phyloP scores from a whole-genome alignment of 2,888 invertebrate species.

The Ferrisia virgata region DNA sequence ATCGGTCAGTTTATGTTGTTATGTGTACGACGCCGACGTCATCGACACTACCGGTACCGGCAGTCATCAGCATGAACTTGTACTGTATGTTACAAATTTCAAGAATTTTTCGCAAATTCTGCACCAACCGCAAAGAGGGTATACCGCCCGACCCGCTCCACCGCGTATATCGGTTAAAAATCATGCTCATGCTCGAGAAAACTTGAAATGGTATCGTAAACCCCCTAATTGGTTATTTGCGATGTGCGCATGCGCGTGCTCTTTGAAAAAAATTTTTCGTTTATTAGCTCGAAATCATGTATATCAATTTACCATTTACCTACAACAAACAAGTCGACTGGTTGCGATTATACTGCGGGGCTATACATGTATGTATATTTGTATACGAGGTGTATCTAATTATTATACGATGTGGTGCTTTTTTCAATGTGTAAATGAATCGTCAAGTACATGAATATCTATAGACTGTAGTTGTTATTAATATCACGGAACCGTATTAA shows the following conservation, averaged over 20 bases:
- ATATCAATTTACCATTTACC: constrained; percentile 28
- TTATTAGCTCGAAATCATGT: constrained; percentile 40
- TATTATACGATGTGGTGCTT: constrained; percentile 7
- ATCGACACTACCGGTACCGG: no score
- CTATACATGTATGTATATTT: neutral
- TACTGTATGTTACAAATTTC: no score
- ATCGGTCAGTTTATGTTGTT: neutral
- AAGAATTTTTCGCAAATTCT: neutral
- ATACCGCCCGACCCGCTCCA: neutral
- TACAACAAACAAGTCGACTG: neutral
- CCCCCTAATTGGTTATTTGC: neutral
- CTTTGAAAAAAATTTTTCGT: neutral
- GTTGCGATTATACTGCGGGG: constrained; percentile 19
- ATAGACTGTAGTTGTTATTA: neutral
- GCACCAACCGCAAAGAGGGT: neutral
- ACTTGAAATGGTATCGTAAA: neutral
- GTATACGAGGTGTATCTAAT: neutral
- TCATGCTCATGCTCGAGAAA: neutral
- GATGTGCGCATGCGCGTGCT: constrained; percentile 24
- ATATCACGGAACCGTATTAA: constrained; percentile 21
- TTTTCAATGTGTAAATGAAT: constrained; percentile 24
- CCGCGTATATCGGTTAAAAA: no score
- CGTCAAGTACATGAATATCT: neutral
- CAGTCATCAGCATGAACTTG: no score
- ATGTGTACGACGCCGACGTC: neutral